phyloP scores from a whole-genome alignment of 2,113 vertebrate species.

The Vombatus ursinus region DNA sequence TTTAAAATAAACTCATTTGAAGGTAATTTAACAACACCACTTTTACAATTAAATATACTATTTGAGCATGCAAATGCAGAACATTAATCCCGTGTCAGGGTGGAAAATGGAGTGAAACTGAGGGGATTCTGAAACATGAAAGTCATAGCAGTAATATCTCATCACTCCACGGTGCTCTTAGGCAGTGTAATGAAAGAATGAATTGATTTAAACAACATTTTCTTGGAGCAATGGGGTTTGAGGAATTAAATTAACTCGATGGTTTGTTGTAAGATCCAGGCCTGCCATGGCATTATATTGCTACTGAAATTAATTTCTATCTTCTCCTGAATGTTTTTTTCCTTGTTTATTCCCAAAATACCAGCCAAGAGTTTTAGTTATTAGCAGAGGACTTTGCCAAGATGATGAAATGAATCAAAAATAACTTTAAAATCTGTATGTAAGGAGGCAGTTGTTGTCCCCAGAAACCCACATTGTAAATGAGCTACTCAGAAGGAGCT shows the following conservation, averaged over 20 bases:
- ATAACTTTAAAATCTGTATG: slow-evolving; percentile 53
- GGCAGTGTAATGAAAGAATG: slow-evolving; percentile 83
- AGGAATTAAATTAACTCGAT: slow-evolving; percentile 86
- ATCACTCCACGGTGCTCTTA: slow-evolving; percentile 79
- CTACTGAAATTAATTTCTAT: slow-evolving; percentile 84
- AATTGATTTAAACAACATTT: slow-evolving; percentile 86
- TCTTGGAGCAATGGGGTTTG: slow-evolving; percentile 81
- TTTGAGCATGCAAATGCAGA: slow-evolving; percentile 81
- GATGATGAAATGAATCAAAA: slow-evolving; percentile 30
- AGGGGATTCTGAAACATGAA: slow-evolving; percentile 82
- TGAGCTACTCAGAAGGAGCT: not conserved
- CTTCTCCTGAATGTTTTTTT: slow-evolving; percentile 68
- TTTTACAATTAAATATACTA: slow-evolving; percentile 86
- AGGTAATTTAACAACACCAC: slow-evolving; percentile 83
- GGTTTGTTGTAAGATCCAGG: slow-evolving; percentile 80
- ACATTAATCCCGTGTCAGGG: slow-evolving; percentile 83
- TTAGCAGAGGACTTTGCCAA: slow-evolving; percentile 52
- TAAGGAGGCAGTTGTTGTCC: slow-evolving; percentile 63
- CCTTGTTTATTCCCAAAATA: slow-evolving; percentile 68
- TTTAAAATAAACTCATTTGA: slow-evolving; percentile 86
- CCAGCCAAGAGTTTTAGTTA: slow-evolving; percentile 60
- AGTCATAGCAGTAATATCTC: slow-evolving; percentile 81
- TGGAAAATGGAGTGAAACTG: slow-evolving; percentile 82
- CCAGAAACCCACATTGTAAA: slow-evolving; percentile 56
- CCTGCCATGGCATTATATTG: slow-evolving; percentile 77